A percentile compares a stretch with the other conserved stretches of the same genome.
These are phyloP conservation scores for Creontiades dilutus DNA, from an alignment of 2,888 invertebrate genomes.

Conservation along the genomic window DNA sequence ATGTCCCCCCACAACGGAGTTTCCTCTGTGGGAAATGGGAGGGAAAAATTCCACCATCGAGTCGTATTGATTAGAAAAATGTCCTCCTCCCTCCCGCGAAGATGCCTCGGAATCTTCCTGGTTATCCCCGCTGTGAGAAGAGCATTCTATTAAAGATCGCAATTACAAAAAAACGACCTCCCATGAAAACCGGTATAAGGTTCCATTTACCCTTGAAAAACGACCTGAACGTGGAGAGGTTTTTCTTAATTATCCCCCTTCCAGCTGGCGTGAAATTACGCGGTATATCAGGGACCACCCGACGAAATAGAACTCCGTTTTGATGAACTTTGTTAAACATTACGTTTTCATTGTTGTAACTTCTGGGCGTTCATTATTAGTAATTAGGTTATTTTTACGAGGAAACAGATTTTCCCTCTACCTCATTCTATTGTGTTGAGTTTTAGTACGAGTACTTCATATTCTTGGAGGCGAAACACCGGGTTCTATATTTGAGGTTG, in stretches of 20 bases:
- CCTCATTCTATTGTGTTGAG: background rate
- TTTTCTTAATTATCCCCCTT: conserved; percentile 34
- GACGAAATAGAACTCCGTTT: background rate
- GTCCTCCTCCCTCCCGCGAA: too few species aligned
- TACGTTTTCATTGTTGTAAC: conserved; percentile 7
- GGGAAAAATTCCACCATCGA: too few species aligned
- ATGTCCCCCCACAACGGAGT: too few species aligned
- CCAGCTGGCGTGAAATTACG: conserved; percentile 18
- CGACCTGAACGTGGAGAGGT: background rate
- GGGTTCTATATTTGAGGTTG: too few species aligned
- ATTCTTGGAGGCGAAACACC: too few species aligned
- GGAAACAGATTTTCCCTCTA: background rate
- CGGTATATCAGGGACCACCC: background rate
- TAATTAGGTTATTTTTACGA: background rate
- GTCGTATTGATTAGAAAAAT: too few species aligned
- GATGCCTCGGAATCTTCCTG: too few species aligned
- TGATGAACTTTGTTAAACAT: conserved; percentile 21
- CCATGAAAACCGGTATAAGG: conserved; percentile 1
- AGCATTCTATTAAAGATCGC: conserved; percentile 17
- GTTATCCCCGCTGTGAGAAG: background rate
- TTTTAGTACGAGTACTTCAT: background rate
- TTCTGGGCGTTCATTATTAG: background rate
- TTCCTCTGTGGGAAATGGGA: too few species aligned
- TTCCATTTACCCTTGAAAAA: conserved; percentile 2
- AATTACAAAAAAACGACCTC: conserved; percentile 19